Percentiles rank a stretch among this genome's conserved stretches.
These are phyloP conservation scores for Zeuzera pyrina DNA, from an alignment of 2,888 invertebrate genomes.

Conservation along the genomic window DNA sequence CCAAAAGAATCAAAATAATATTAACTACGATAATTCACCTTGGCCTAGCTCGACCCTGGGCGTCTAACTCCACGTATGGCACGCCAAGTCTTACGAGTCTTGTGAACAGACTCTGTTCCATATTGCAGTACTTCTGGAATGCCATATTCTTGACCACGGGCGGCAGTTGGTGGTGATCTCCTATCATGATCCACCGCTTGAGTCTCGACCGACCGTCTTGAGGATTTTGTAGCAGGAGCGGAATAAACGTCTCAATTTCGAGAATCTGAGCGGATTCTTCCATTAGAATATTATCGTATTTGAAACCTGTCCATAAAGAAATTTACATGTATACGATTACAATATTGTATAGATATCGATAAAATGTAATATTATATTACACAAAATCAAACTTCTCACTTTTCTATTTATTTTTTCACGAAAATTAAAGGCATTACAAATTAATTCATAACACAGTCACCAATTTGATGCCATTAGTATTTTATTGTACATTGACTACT, in stretches of 20 bases:
- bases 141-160: conserved; percentile 99
- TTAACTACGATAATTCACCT: conserved; percentile 56
- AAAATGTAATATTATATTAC: too few relatives aligned
- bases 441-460: too few relatives aligned
- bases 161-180: conserved; percentile 98
- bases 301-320: conserved; percentile 87
- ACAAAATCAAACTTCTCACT: too few relatives aligned
- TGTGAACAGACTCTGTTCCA: conserved; percentile 99
- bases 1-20: neutral
- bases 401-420: too few relatives aligned
- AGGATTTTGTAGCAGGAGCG: conserved; percentile 97
- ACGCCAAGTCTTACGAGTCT: conserved; percentile 96
- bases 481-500: too few relatives aligned
- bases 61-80: conserved; percentile 97
- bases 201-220: conserved; percentile 95
- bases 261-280: conserved; percentile 99
- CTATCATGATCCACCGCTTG: conserved; percentile 99
- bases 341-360: too few relatives aligned
- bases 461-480: too few relatives aligned
- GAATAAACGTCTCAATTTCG: conserved; percentile 99
- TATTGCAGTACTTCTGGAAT: conserved; percentile 99
- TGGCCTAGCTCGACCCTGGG: conserved; percentile 95
- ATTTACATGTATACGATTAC: too few relatives aligned
- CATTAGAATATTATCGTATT: conserved; percentile 99
- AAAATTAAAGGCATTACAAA: too few relatives aligned